These are phyloP conservation scores for Drosophila meridiana DNA, from an alignment of 2,888 invertebrate species.

Conservation along the genomic window DNA sequence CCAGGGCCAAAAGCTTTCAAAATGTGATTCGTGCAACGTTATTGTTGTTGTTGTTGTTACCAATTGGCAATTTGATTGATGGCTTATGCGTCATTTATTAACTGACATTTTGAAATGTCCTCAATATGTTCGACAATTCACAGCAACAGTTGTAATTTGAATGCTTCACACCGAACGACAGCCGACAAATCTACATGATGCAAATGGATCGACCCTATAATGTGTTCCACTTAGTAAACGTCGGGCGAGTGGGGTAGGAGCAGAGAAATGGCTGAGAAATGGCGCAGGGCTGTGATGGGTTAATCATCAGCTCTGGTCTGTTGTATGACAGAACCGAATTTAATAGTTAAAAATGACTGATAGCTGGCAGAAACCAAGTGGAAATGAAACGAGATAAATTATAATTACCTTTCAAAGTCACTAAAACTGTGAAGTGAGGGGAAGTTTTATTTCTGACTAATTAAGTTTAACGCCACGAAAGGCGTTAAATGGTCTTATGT, in stretches of 20 bases:
- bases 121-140: slow-evolving; percentile 59
- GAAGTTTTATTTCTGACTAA: not conserved
- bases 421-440: not conserved
- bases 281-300: not conserved
- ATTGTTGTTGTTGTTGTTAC: slow-evolving; percentile 21
- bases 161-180: slow-evolving; percentile 35
- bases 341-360: not conserved
- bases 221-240: not conserved
- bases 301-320: not conserved
- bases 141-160: slow-evolving; percentile 54
- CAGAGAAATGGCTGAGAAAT: not conserved
- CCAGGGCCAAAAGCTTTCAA: slow-evolving; percentile 14
- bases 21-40: slow-evolving; percentile 30
- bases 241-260: not conserved
- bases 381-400: not conserved
- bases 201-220: slow-evolving; percentile 20
- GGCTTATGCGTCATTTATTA: slow-evolving; percentile 55
- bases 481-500: too few relatives aligned
- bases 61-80: slow-evolving; percentile 57
- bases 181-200: slow-evolving; percentile 7
- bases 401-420: too few relatives aligned
- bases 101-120: slow-evolving; percentile 43
- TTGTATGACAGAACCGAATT: not conserved
- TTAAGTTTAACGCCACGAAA: too few relatives aligned
- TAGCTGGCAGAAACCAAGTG: not conserved